These are phyloP conservation scores for Psix sp. DNA, from an alignment of 1,140 invertebrate species.

Conservation along the genomic window DNA sequence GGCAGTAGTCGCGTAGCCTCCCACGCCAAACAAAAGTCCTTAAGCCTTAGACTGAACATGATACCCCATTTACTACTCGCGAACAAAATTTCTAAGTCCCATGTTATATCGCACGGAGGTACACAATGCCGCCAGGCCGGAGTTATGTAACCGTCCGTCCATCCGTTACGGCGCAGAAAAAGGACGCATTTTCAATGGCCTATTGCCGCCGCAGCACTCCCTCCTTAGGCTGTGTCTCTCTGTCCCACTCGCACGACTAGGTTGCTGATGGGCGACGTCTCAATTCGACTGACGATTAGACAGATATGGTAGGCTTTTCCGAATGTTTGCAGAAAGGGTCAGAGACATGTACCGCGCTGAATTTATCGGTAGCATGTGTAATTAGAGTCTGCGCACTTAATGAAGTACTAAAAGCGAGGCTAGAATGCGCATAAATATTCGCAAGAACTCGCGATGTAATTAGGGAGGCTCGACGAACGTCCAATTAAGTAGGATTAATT, in stretches of 20 bases:
- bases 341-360: too few relatives aligned
- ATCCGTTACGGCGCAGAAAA: slow-evolving; percentile 59
- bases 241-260: slow-evolving; percentile 28
- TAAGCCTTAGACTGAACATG: slow-evolving; percentile 77
- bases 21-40: slow-evolving; percentile 77
- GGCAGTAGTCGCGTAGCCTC: slow-evolving; percentile 69
- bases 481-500: slow-evolving; percentile 53
- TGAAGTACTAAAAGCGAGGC: slow-evolving; percentile 28
- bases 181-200: slow-evolving; percentile 57
- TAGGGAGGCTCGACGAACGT: slow-evolving; percentile 27
- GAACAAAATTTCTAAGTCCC: slow-evolving; percentile 75
- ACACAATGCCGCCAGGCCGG: slow-evolving; percentile 60
- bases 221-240: slow-evolving; percentile 10
- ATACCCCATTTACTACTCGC: slow-evolving; percentile 76
- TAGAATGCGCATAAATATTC: slow-evolving; percentile 28
- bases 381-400: too few relatives aligned
- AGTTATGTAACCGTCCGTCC: slow-evolving; percentile 69
- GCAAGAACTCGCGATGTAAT: slow-evolving; percentile 11
- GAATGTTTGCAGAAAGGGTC: too few relatives aligned
- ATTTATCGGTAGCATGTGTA: too few relatives aligned
- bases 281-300: too few relatives aligned
- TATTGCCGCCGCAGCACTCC: slow-evolving; percentile 13
- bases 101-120: slow-evolving; percentile 60
- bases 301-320: too few relatives aligned
- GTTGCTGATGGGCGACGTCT: too few relatives aligned